Conservation (phyloP, 2,797 vertebrate species). For the Morelia viridis region DNA sequence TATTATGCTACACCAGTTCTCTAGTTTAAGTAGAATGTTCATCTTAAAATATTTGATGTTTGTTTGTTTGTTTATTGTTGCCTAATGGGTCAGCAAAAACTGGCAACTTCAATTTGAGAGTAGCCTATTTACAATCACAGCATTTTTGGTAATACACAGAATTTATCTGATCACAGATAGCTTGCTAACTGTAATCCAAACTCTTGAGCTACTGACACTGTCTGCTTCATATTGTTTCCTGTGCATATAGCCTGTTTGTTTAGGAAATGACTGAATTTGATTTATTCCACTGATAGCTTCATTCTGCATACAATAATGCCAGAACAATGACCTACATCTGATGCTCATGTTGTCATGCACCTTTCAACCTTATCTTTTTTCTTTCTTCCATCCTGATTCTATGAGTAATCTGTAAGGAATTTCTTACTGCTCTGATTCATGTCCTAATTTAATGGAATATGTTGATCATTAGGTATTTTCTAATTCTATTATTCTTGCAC, state of each 20-base stretch:
- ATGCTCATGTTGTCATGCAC: neutral
- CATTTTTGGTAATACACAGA: neutral
- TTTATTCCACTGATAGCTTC: neutral
- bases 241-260: neutral
- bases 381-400: neutral
- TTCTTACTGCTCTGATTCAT: neutral
- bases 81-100: neutral
- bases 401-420: neutral
- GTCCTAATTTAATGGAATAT: constrained; percentile 1
- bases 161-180: neutral
- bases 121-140: neutral
- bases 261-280: neutral
- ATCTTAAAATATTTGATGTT: neutral
- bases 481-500: neutral
- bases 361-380: neutral
- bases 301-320: neutral
- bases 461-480: neutral
- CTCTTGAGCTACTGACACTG: neutral
- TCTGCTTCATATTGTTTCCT: neutral
- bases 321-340: neutral
- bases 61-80: neutral
- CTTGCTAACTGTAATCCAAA: neutral
- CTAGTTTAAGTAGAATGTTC: neutral
- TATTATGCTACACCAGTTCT: neutral
- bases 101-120: neutral